A percentile compares a stretch with the other conserved stretches of the same genome.
Evolutionary conservation across 2,113 vertebrate species (phyloP).

Genomic region (Epinephelus moara): DNA sequence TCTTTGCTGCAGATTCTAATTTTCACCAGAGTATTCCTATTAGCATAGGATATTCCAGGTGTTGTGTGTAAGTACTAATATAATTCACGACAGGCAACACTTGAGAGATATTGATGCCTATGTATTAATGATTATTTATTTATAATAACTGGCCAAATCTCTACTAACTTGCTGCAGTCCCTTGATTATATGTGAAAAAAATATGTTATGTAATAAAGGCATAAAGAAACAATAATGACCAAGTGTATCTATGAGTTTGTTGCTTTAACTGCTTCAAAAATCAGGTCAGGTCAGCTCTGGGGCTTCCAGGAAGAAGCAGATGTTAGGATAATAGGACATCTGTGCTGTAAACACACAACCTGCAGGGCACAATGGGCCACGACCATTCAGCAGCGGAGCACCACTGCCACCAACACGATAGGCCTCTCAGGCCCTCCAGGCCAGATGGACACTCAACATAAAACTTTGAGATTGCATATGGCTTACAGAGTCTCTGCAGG

Average conservation of each 20-base stretch:
- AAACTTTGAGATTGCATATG: neutral
- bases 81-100: neutral
- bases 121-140: neutral
- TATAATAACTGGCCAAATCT: neutral
- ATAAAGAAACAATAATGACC: constrained; percentile 4
- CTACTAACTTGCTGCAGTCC: neutral
- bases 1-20: neutral
- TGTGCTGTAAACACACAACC: constrained; percentile 69
- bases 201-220: neutral
- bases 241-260: neutral
- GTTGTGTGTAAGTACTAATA: neutral
- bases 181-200: neutral
- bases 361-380: constrained; percentile 60
- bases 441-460: constrained; percentile 5
- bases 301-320: constrained; percentile 71
- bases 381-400: constrained; percentile 19
- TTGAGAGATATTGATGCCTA: neutral
- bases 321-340: constrained; percentile 70
- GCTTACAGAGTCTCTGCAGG: neutral
- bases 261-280: constrained; percentile 38
- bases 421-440: constrained; percentile 15
- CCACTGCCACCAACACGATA: constrained; percentile 34
- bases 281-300: constrained; percentile 62
- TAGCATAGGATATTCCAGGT: neutral
- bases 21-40: neutral